Conservation (phyloP, 2,888 invertebrate genomes). For the Barypeithes pellucidus region DNA sequence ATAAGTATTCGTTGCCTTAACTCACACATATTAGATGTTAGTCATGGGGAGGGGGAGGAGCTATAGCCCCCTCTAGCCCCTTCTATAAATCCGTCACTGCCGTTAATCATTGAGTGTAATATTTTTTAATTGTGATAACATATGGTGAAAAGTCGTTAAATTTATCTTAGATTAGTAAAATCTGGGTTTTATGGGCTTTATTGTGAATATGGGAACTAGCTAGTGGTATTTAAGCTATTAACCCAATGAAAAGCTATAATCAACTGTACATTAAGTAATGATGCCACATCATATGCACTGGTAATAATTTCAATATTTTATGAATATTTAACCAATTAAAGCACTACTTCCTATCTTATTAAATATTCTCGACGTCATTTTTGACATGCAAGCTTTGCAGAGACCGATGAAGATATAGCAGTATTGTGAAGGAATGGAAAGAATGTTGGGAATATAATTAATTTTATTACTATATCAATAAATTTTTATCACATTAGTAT, state of each 20-base stretch:
- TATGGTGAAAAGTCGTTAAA: too few species aligned
- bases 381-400: conserved; percentile 2
- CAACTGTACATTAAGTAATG: too few species aligned
- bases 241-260: neutral
- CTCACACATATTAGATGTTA: too few species aligned
- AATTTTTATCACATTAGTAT: neutral
- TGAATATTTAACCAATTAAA: conserved; percentile 22
- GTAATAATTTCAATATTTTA: neutral
- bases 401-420: neutral
- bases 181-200: too few species aligned
- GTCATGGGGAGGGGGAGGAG: too few species aligned
- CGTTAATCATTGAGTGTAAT: too few species aligned
- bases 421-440: neutral
- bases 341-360: conserved; percentile 31
- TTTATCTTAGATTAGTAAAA: too few species aligned
- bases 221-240: neutral
- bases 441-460: conserved; percentile 7
- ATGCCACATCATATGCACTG: neutral
- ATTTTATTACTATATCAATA: neutral
- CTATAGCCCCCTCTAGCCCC: too few species aligned
- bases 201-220: too few species aligned
- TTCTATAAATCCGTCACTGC: too few species aligned
- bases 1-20: too few species aligned
- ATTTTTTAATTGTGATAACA: too few species aligned
- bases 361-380: conserved; percentile 16